Evolutionary conservation across 1,140 invertebrate species (phyloP).

Genomic region (Drosophila nigromelanica): DNA sequence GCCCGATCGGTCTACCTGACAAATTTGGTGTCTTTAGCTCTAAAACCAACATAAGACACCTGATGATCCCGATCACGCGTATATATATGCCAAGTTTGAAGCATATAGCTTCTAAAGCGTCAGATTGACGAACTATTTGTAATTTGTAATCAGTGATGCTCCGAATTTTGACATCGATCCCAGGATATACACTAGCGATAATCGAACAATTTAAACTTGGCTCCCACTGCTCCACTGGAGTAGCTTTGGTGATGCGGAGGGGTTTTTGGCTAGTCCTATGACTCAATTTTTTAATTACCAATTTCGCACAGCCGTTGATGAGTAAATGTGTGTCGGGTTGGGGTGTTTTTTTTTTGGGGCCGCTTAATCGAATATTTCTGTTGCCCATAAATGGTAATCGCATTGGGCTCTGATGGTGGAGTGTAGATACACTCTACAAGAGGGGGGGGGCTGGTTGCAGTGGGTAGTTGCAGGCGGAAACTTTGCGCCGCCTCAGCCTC

Average conservation of each 20-base stretch:
- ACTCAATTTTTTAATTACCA: slow-evolving; percentile 36
- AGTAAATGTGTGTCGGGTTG: slow-evolving; percentile 26
- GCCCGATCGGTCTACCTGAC: background rate
- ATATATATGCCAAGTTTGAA: too few species aligned
- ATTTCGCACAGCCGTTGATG: slow-evolving; percentile 22
- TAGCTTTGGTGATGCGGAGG: background rate
- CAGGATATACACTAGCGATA: too few species aligned
- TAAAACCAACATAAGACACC: too few species aligned
- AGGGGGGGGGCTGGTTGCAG: background rate
- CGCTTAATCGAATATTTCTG: slow-evolving; percentile 74
- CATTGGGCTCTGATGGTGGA: slow-evolving; percentile 1
- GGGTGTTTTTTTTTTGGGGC: slow-evolving; percentile 40
- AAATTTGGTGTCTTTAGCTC: too few species aligned
- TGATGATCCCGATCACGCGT: background rate
- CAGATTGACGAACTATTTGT: too few species aligned
- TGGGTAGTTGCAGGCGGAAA: slow-evolving; percentile 23
- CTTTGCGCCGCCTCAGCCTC: slow-evolving; percentile 1
- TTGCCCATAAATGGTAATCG: slow-evolving; percentile 80
- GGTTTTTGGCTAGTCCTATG: background rate
- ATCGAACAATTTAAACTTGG: background rate
- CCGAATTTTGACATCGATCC: background rate
- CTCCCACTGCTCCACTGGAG: too few species aligned
- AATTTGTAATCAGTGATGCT: background rate
- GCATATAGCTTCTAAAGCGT: too few species aligned
- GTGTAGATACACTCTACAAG: too few species aligned